Base-by-base conservation (phyloP, 2,888 invertebrate species). In the Lordiphosa andalusiaca region DNA sequence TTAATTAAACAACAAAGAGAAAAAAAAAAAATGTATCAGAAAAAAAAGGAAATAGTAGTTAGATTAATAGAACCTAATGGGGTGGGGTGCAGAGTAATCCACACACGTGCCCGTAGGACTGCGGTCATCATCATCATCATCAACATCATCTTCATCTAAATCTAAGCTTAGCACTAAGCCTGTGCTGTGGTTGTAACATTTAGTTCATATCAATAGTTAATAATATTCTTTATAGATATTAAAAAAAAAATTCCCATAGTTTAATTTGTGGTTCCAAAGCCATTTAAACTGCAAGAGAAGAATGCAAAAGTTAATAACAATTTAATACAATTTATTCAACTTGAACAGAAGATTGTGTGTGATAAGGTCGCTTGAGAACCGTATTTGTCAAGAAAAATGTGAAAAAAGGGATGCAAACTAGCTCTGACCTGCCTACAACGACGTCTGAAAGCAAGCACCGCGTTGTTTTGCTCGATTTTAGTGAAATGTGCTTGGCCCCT, bases 271-370 rank as follows among this genome's bases (percentile, higher is more conserved):
- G 53, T 69, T 50, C 53, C 35, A 35, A 35, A 16, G 67, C 55
- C 53, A 35, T 58, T 74, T 74, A 74, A 58, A 74, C 74, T 74
- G 61, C 9, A 69, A 76, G 5, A n/a, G 6, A 58, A 13, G 16
- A 39, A 13, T 13, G 3, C 0, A 6, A 16, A 12, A 19, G 1
- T 19, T 10, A 30, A 3, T 7, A 9, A 23, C 6, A 25, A 2
- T 4, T 36, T 2, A 12, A 38, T 19, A 9, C 4, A 12, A 35
- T 9, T 19, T 25, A 7, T 2, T 13, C 4, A 12, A 25, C 10
- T 16, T 16, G 2, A 40, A 1, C 2, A 21, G 19, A 35, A 19
- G 5, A 40, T 40, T 40, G 30, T 44, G 42, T 13, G 42, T 42
- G 19, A 19, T 19, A 4, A 16, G 16, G 16, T 16, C 2, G 16